These are phyloP conservation scores for Saguinus midas DNA, from an alignment of 2,113 vertebrate species.

Conservation along the genomic window DNA sequence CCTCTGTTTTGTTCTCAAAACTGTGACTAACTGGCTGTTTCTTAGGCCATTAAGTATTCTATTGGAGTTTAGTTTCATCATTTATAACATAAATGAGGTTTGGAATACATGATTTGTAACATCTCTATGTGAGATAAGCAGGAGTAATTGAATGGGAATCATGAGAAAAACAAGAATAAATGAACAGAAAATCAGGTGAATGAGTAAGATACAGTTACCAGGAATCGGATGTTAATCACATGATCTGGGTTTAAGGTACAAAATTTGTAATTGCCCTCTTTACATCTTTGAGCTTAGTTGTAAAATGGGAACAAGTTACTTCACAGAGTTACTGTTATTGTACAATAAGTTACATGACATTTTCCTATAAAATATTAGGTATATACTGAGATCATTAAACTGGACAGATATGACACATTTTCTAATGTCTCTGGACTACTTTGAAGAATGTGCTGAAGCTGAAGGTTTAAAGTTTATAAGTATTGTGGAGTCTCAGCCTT, in stretches of 20 bases:
- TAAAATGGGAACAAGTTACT: background rate
- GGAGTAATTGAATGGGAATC: background rate
- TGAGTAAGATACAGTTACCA: background rate
- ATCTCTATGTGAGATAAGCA: background rate
- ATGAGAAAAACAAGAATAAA: background rate
- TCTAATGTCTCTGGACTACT: background rate
- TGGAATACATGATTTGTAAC: background rate
- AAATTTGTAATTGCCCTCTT: background rate
- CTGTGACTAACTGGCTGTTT: background rate
- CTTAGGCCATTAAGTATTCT: background rate
- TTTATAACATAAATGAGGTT: background rate
- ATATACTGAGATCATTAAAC: background rate
- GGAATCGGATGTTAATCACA: background rate
- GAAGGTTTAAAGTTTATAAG: background rate
- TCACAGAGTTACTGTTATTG: background rate
- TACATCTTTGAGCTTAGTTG: background rate
- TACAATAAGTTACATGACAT: background rate
- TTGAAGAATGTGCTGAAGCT: background rate
- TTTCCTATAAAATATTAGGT: background rate
- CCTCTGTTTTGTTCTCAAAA: background rate
- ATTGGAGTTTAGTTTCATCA: background rate
- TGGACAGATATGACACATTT: background rate
- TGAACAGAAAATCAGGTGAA: background rate
- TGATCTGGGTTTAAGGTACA: background rate
- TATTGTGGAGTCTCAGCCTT: background rate